Conservation (phyloP, 2,888 invertebrate genomes). For the Chrysotoxum bicinctum region DNA sequence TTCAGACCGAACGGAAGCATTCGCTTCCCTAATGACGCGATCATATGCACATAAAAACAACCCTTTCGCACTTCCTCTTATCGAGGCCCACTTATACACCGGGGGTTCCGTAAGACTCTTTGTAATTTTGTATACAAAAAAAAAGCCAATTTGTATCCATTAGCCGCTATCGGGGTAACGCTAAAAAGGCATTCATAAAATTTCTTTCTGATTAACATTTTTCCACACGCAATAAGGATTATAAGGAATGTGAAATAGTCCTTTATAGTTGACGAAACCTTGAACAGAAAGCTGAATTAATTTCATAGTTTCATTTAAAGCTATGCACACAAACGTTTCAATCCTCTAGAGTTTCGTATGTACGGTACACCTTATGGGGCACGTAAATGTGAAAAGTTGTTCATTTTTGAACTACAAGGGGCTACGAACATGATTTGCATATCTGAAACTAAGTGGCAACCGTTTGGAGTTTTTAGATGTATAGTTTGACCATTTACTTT, state of each 20-base stretch:
- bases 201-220: slow-evolving; percentile 71
- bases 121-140: background rate
- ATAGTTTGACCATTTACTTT: slow-evolving; percentile 56
- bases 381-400: slow-evolving; percentile 61
- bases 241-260: slow-evolving; percentile 49
- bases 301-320: slow-evolving; percentile 67
- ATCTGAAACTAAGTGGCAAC: slow-evolving; percentile 61
- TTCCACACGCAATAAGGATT: slow-evolving; percentile 71
- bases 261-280: slow-evolving; percentile 35
- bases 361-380: background rate
- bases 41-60: slow-evolving; percentile 71
- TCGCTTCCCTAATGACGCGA: slow-evolving; percentile 69
- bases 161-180: slow-evolving; percentile 69
- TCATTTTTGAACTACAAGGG: slow-evolving; percentile 40
- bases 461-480: slow-evolving; percentile 37
- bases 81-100: background rate
- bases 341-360: background rate
- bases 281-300: slow-evolving; percentile 58
- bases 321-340: slow-evolving; percentile 65
- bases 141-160: slow-evolving; percentile 72
- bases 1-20: slow-evolving; percentile 65
- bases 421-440: slow-evolving; percentile 57
- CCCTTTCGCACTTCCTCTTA: slow-evolving; percentile 57
- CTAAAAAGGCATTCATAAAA: slow-evolving; percentile 73
- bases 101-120: slow-evolving; percentile 20